Percentiles rank a stretch among this genome's conserved stretches.
These are phyloP conservation scores for Cynaeus angustus DNA, from an alignment of 2,888 invertebrate genomes.

Conservation along the genomic window DNA sequence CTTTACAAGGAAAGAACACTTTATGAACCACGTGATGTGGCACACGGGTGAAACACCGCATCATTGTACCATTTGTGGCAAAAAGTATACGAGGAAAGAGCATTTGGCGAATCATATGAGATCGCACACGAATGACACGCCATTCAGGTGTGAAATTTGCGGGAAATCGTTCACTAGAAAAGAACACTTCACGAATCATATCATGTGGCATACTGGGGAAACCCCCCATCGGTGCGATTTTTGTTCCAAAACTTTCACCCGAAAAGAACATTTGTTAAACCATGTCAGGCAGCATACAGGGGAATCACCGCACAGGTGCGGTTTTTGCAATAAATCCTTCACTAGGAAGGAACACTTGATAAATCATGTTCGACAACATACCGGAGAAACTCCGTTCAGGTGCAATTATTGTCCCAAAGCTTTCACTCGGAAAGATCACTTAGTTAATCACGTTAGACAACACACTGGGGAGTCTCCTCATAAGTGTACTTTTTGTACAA, in stretches of 20 bases:
- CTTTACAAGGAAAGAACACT: slow-evolving; percentile 84
- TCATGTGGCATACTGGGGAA: slow-evolving; percentile 89
- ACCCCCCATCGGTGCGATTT: slow-evolving; percentile 86
- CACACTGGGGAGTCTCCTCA: slow-evolving; percentile 83
- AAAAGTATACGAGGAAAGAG: slow-evolving; percentile 92
- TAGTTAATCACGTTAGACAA: slow-evolving; percentile 83
- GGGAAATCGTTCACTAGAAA: slow-evolving; percentile 91
- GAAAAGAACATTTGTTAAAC: slow-evolving; percentile 84
- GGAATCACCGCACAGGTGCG: slow-evolving; percentile 90
- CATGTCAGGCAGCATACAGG: slow-evolving; percentile 86
- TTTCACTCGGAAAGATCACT: slow-evolving; percentile 88
- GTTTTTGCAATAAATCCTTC: slow-evolving; percentile 90
- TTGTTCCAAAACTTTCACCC: slow-evolving; percentile 85
- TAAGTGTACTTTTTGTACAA: slow-evolving; percentile 85
- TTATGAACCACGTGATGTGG: slow-evolving; percentile 88
- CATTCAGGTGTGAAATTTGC: slow-evolving; percentile 90
- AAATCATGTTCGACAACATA: slow-evolving; percentile 89
- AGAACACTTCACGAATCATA: slow-evolving; percentile 93
- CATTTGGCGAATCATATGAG: slow-evolving; percentile 92
- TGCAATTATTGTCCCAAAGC: slow-evolving; percentile 91
- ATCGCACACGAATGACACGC: slow-evolving; percentile 91
- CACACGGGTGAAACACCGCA: slow-evolving; percentile 91
- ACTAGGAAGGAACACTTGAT: slow-evolving; percentile 90
- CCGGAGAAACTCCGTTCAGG: slow-evolving; percentile 83
- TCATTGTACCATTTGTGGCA: slow-evolving; percentile 90